Evolutionary conservation across 2,888 invertebrate genomes (phyloP), one percentile per base, ranked within the genome.

Genomic region (Eilema sororculum): DNA sequence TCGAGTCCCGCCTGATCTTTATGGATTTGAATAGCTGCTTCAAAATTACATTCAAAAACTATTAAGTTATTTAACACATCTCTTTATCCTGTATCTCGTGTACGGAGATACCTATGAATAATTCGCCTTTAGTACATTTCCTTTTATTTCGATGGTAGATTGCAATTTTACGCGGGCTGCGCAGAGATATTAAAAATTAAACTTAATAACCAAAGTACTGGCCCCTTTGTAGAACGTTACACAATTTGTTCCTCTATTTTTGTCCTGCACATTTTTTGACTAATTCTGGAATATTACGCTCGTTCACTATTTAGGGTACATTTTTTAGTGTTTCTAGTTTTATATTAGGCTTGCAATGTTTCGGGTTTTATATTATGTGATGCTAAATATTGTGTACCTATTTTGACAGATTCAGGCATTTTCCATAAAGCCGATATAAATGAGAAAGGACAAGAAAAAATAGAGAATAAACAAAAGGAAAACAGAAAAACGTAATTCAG

Each of bases 121-220:
- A 83, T 82, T 83, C 73, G 67, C 63, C 65, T 71, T n/a, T 75
- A 81, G 75, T 70, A 79, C 67, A 69, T 69, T 75, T 77, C 74
- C 75, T 89, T 88, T 90, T 89, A 86, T 90, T 91, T 88, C 83
- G 82, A 78, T 81, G 82, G 89, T 85, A 87, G 88, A 93, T 91
- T 91, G 93, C 92, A 94, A 94, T 94, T 94, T 94, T 93, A 92
- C 94, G 94, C 90, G 88, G 88, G 76, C 75, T 91, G 94, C 85
- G 89, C 93, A 86, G 89, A 93, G 89, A 94, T 94, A 94, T 94
- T 94, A 94, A 94, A 94, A 94, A 94, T 94, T 94, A 93, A 94
- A 93, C 87, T 93, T 94, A 94, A 94, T 94, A 94, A 93, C 92
- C 91, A 87, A 85, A 87, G 82, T 82, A 80, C 84, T 84, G 72